Percentiles rank a stretch among this genome's conserved stretches.
phyloP scores from a whole-genome alignment of 2,797 vertebrate genomes.

The Decapterus maruadsi region DNA sequence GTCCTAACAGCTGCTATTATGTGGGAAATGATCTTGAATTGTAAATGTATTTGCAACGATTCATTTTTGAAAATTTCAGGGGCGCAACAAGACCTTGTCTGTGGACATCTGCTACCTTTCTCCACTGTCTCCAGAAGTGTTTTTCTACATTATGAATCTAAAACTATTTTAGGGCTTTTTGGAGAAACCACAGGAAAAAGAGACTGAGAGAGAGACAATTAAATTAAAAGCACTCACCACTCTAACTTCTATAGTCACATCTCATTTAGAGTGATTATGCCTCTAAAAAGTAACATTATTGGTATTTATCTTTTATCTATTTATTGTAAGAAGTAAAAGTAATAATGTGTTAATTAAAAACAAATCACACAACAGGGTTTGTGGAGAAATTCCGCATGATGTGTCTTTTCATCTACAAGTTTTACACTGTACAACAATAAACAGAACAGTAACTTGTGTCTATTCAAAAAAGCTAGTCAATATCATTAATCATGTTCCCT shows the following conservation, averaged over 20 bases:
- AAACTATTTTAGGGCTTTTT: too few species aligned
- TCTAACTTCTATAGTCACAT: neutral
- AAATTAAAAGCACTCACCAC: neutral
- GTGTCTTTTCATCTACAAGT: neutral
- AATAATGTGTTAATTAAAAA: constrained; percentile 14
- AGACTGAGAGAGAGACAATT: neutral
- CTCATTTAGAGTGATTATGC: neutral
- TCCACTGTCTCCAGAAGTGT: too few species aligned
- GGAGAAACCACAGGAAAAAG: neutral
- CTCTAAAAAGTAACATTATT: neutral
- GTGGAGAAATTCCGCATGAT: neutral
- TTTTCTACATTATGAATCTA: too few species aligned
- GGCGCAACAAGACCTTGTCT: too few species aligned
- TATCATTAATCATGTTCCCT: neutral
- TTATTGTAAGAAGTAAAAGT: neutral
- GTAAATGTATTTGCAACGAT: too few species aligned
- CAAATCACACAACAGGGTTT: neutral
- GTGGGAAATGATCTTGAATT: too few species aligned
- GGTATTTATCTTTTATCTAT: neutral
- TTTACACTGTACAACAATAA: neutral
- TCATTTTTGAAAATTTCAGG: too few species aligned
- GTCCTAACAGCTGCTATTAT: too few species aligned
- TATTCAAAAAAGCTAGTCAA: neutral
- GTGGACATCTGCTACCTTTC: too few species aligned
- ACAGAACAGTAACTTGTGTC: neutral